Percentiles rank a stretch among this genome's conserved stretches.
These are phyloP conservation scores for Ptilodon capucinus DNA, from an alignment of 2,888 invertebrate genomes.

Conservation along the genomic window DNA sequence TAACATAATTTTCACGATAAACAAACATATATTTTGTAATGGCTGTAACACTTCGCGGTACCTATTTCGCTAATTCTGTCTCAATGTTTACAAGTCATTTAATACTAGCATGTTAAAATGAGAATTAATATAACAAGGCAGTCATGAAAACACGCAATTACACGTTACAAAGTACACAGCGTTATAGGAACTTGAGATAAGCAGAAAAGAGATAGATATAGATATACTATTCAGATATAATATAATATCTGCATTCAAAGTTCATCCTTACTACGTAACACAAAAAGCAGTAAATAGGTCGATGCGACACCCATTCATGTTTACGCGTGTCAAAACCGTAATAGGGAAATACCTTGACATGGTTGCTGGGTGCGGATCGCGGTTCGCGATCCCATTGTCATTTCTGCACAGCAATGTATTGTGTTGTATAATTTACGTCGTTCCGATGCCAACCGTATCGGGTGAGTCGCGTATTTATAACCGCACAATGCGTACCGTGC, in stretches of 20 bases:
- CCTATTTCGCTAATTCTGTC: background rate
- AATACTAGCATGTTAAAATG: constrained; percentile 4
- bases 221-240: background rate
- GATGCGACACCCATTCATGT: constrained; percentile 37
- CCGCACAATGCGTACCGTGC: background rate
- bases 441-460: constrained; percentile 4
- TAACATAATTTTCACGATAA: background rate
- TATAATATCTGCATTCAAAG: background rate
- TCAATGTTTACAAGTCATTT: background rate
- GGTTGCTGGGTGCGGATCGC: constrained; percentile 35
- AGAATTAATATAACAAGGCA: constrained; percentile 18
- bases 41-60: background rate
- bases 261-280: background rate
- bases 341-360: constrained; percentile 69
- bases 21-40: background rate
- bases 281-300: constrained; percentile 30
- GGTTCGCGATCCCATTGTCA: constrained; percentile 45
- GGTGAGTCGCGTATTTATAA: background rate
- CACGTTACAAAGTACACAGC: background rate
- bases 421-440: constrained; percentile 40
- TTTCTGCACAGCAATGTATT: constrained; percentile 40
- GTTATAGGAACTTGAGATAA: background rate
- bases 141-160: constrained; percentile 12
- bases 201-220: too few relatives aligned
- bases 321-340: constrained; percentile 51